Evolutionary conservation across 2,113 vertebrate genomes (phyloP), one percentile per base, ranked within the genome.

Genomic region (Rissa tridactyla): DNA sequence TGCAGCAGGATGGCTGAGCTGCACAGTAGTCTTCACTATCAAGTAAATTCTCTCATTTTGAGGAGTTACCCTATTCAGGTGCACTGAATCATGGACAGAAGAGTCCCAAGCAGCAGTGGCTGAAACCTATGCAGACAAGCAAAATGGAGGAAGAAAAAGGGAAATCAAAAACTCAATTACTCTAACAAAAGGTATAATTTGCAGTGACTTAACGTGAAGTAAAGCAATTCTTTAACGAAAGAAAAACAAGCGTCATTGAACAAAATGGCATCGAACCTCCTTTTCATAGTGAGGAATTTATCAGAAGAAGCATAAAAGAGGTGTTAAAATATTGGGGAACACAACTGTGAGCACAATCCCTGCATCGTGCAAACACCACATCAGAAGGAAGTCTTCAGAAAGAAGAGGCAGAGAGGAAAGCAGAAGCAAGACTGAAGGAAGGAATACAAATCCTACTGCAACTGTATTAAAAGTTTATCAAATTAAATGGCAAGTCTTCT

Each of bases 71-170:
- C 99, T 98, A 77, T 99, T 99, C 86, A 99, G 97, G 95, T 99
- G 98, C 71, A 99, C 97, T 5, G 99, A 99, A 72, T 99, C 99
- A 11, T 99, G 99, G 90, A 99, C 99, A 27, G 99, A 99, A 18
- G 99, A 99, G 95, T 99, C 99, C 99, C 99, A 99, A 12, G 99
- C 99, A 93, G 99, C 99, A 38, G 98, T 98, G 44, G 98, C 99
- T 29, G 98, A 99, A 97, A 99, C 98, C 99, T 99, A 66, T 13
- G 30, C 16, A 79, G 34, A 65, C 12, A 88, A 89, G 91, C 36
- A 5, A 32, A 15, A 25, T 10, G 15, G 38, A 66, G 26, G 36
- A 7, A 69, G 46, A 66, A 92, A 79, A 82, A 42, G 32, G 8
- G 42, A 88, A 83, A 86, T 55, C 21, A 73, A 61, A 61, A 23